Base-by-base conservation (phyloP, 2,797 vertebrate genomes). In the Protosalanx chinensis region DNA sequence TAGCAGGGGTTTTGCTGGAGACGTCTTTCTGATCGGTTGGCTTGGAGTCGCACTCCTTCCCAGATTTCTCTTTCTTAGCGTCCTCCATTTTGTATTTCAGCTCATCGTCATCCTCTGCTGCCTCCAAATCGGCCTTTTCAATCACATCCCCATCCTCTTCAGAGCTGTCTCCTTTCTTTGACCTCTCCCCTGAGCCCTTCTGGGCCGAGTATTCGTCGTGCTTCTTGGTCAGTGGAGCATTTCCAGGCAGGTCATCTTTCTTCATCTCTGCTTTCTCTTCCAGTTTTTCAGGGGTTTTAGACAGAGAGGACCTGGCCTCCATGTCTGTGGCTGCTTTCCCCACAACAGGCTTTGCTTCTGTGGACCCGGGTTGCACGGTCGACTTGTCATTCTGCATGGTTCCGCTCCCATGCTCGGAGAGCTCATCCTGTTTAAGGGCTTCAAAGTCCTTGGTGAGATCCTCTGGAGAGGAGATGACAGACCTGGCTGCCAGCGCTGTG, bases 361-460 rank as follows among this genome's bases (percentile, higher is more conserved):
- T 76, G 72, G 67, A 57, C 5, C 51, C 46, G 35, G 81, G 60
- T 41, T 77, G 81, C 3, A 76, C 79, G 68, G 82, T 68, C 18
- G 79, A 72, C 5, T 81, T 79, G 62, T 91, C 86, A 33, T 83
- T 91, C 73, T 91, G 83, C 56, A 81, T 67, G 0, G 82, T 60
- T 49, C 75, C 78, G 0, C 46, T 59, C 69, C 81, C 73, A 2
- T 41, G 33, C 72, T 86, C 86, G 58, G 82, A 85, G 76, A 84
- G 58, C 76, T 91, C 93, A 72, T 98, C 94, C 6, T 88, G 87
- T 83, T 92, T 96, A 80, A 99, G 84, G 68, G 94, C 94, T 89
- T 99, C 97, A 82, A 99, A 98, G 87, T 99, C 97, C 79, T 95
- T 95, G 3, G 97, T 98, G 56, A 99, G 95, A 82, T 99, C 98